A percentile compares a stretch with the other conserved stretches of the same genome.
Evolutionary conservation across 2,888 invertebrate genomes (phyloP).

Genomic region (Hydriomena furcata): DNA sequence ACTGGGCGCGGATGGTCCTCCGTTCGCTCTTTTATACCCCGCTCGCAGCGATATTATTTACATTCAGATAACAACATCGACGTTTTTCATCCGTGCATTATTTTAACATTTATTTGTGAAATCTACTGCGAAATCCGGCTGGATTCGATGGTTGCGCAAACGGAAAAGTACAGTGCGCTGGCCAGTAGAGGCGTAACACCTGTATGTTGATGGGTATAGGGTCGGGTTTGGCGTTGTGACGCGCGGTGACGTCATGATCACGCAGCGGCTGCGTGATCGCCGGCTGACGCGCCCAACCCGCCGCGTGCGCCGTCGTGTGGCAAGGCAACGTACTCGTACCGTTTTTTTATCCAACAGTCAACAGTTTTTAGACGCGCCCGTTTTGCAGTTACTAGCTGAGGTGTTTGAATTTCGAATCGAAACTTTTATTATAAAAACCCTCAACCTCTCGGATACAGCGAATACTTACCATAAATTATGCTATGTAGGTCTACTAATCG

Average conservation of each 20-base stretch:
- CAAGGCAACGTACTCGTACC: conserved; percentile 22
- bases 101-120: conserved; percentile 5
- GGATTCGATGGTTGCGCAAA: conserved; percentile 33
- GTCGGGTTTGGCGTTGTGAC: conserved; percentile 49
- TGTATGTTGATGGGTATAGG: conserved; percentile 49
- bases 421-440: conserved; percentile 10
- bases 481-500: no score
- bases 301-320: conserved; percentile 36
- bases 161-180: conserved; percentile 36
- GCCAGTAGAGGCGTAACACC: conserved; percentile 24
- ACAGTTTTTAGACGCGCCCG: conserved; percentile 26
- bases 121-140: conserved; percentile 8
- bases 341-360: conserved; percentile 40
- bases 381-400: conserved; percentile 32
- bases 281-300: conserved; percentile 65
- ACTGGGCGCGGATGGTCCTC: conserved; percentile 59
- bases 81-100: conserved; percentile 33
- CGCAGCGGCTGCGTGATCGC: conserved; percentile 57
- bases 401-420: conserved; percentile 28
- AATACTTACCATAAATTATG: no score
- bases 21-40: conserved; percentile 61
- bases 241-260: conserved; percentile 67
- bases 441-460: not conserved
- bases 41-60: conserved; percentile 42
- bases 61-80: conserved; percentile 38